Percentiles rank a stretch among this genome's conserved stretches.
Conservation (phyloP, 2,113 vertebrate species). For the Tachycineta bicolor region DNA sequence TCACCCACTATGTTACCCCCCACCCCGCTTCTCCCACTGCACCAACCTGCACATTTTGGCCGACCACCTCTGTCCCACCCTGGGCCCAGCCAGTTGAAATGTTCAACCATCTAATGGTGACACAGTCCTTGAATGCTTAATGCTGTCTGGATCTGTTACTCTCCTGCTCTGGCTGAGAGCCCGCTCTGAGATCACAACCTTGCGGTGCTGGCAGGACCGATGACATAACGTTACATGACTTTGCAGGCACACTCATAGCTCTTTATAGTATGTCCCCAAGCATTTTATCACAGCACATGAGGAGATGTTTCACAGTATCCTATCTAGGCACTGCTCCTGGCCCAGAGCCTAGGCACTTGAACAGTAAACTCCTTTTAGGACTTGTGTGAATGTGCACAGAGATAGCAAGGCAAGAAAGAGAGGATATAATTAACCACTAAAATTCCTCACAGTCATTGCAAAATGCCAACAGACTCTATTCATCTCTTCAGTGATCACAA, state of each 20-base stretch:
- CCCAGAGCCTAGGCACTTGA: conserved; percentile 13
- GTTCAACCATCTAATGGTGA: background rate
- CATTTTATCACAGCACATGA: background rate
- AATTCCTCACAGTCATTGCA: background rate
- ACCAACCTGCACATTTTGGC: background rate
- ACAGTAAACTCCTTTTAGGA: conserved; percentile 31
- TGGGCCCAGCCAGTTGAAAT: background rate
- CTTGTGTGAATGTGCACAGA: background rate
- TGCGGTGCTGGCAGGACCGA: rapidly evolving
- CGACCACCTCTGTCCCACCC: background rate
- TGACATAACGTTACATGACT: background rate
- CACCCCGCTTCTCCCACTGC: background rate
- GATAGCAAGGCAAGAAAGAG: conserved; percentile 9
- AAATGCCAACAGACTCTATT: conserved; percentile 27
- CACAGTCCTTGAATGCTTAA: background rate
- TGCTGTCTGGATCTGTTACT: background rate
- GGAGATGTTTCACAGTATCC: background rate
- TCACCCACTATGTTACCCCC: background rate
- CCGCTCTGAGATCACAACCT: background rate
- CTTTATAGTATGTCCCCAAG: background rate
- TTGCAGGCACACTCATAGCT: background rate
- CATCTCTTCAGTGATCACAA: background rate
- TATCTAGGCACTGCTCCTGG: conserved; percentile 31
- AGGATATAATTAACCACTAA: conserved; percentile 50
- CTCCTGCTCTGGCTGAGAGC: background rate